These are phyloP conservation scores for Peromyscus leucopus DNA, from an alignment of 2,113 vertebrate species.

Conservation along the genomic window DNA sequence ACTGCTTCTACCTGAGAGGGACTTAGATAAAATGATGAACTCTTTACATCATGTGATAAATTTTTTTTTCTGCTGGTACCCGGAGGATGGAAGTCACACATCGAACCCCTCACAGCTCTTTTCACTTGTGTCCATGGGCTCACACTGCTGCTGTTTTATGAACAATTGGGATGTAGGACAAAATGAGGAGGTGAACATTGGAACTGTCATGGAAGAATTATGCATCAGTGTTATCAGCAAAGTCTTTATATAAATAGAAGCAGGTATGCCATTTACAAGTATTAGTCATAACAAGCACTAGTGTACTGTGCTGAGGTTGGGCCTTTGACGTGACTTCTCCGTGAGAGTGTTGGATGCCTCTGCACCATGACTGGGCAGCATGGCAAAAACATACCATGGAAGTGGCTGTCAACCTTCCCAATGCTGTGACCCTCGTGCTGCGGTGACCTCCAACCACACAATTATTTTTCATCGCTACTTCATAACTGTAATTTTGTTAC, in stretches of 20 bases:
- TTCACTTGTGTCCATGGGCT: background rate
- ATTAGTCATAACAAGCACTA: background rate
- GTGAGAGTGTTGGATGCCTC: background rate
- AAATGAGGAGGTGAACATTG: background rate
- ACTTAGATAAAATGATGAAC: background rate
- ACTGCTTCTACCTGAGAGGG: background rate
- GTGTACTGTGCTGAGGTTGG: background rate
- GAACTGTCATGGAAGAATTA: background rate
- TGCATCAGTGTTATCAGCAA: background rate
- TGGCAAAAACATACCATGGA: background rate
- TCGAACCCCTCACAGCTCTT: background rate
- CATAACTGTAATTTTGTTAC: background rate
- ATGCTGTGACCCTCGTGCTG: fast-evolving
- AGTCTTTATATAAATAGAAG: background rate
- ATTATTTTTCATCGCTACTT: background rate
- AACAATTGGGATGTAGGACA: background rate
- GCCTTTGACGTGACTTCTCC: background rate
- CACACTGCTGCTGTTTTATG: background rate
- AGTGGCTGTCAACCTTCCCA: background rate
- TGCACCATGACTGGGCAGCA: background rate
- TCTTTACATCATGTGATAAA: background rate
- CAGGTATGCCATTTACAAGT: background rate
- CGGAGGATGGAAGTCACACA: background rate
- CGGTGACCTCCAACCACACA: background rate
- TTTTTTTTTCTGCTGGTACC: background rate